phyloP scores from a whole-genome alignment of 2,888 invertebrate genomes.

The Sipunculus nudus region DNA sequence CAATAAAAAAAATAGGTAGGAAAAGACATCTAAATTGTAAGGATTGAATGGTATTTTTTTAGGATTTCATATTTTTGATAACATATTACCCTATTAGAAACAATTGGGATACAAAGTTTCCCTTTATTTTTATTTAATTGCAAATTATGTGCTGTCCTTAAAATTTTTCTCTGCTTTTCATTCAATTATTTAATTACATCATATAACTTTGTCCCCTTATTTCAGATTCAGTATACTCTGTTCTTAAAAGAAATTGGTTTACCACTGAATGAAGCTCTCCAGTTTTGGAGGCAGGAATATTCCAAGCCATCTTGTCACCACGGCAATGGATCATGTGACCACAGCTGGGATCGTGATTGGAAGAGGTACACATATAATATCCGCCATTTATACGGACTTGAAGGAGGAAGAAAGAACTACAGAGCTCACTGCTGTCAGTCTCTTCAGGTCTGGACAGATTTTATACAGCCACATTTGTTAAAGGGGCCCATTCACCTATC shows the following conservation, averaged over 20 bases:
- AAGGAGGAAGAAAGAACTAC: slow-evolving; percentile 75
- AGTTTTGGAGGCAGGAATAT: slow-evolving; percentile 76
- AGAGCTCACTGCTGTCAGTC: slow-evolving; percentile 72
- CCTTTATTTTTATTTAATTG: too few species aligned
- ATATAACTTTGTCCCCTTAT: too few species aligned
- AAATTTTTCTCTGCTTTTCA: too few species aligned
- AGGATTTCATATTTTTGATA: too few species aligned
- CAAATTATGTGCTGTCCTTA: too few species aligned
- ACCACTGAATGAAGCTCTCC: slow-evolving; percentile 73
- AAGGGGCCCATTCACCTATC: too few species aligned
- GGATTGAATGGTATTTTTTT: too few species aligned
- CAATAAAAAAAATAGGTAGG: too few species aligned
- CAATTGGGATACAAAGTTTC: too few species aligned
- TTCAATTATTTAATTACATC: too few species aligned
- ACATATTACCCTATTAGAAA: too few species aligned
- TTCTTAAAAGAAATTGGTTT: slow-evolving; percentile 79
- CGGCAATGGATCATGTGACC: slow-evolving; percentile 70
- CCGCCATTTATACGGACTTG: slow-evolving; percentile 78
- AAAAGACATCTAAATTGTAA: too few species aligned
- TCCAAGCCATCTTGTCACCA: slow-evolving; percentile 66
- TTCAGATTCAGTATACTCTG: slow-evolving; percentile 73
- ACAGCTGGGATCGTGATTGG: slow-evolving; percentile 74
- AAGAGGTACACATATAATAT: slow-evolving; percentile 76
- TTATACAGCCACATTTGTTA: neutral
- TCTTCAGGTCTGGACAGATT: slow-evolving; percentile 70